phyloP scores from a whole-genome alignment of 1,140 invertebrate species.

The Oncopeltus fasciatus region DNA sequence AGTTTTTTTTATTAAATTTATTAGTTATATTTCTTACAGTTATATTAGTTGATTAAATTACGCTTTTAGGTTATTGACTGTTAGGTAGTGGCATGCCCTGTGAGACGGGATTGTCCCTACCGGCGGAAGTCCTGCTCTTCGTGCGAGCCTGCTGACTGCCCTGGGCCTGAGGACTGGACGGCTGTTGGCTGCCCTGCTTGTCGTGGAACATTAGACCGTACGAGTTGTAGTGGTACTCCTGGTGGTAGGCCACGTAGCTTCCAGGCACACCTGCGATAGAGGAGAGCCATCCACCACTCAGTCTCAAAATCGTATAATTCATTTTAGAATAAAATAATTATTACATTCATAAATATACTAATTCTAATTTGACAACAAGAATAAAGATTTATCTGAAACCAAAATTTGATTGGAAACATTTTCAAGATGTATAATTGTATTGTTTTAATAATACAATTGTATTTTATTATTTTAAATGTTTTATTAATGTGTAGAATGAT shows the following conservation, averaged over 20 bases:
- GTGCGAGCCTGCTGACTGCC: slow-evolving; percentile 6
- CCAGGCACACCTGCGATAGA: background rate
- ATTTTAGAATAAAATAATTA: background rate
- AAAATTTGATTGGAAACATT: no score
- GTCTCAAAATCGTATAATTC: no score
- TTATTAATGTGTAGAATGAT: no score
- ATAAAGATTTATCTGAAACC: background rate
- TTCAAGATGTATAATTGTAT: no score
- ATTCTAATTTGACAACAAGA: background rate
- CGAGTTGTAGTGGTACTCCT: slow-evolving; percentile 18
- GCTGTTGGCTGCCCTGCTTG: slow-evolving; percentile 5
- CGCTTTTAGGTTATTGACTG: no score
- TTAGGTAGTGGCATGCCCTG: background rate
- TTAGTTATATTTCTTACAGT: no score
- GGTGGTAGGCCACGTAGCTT: slow-evolving; percentile 11
- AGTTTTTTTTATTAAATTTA: no score
- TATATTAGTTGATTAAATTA: no score
- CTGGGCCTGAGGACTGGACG: background rate
- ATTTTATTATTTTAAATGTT: no score
- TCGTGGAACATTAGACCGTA: slow-evolving; percentile 16
- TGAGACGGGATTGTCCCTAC: slow-evolving; percentile 5
- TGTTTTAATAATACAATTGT: no score
- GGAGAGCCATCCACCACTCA: no score
- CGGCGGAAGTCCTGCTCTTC: slow-evolving; percentile 12
- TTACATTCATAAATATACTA: background rate